These are phyloP conservation scores for Pinctada fucata DNA, from an alignment of 2,888 invertebrate genomes.

Conservation along the genomic window DNA sequence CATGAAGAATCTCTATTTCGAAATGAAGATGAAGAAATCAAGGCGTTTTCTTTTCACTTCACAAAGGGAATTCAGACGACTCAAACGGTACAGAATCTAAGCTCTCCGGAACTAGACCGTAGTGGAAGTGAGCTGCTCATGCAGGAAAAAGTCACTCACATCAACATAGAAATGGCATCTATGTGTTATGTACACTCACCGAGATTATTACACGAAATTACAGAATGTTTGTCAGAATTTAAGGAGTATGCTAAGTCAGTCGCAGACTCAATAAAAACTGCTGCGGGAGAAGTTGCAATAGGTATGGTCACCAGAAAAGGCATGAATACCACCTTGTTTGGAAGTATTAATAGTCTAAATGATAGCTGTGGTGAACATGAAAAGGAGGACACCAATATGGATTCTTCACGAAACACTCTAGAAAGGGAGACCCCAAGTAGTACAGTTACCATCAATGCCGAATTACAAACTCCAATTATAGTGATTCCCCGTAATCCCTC, in stretches of 20 bases:
- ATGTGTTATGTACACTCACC: conserved; percentile 96
- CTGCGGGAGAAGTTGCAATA: conserved; percentile 95
- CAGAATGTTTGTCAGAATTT: conserved; percentile 93
- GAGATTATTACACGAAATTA: conserved; percentile 88
- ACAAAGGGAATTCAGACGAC: conserved; percentile 27
- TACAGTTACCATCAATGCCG: conserved; percentile 76
- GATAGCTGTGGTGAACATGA: conserved; percentile 19
- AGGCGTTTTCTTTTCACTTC: conserved; percentile 51
- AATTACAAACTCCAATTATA: conserved; percentile 93
- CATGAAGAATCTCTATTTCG: conserved; percentile 49
- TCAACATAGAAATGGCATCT: conserved; percentile 84
- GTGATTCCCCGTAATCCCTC: conserved; percentile 88
- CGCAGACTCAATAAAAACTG: conserved; percentile 90
- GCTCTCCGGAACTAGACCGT: neutral
- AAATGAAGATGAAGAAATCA: conserved; percentile 36
- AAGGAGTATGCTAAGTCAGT: conserved; percentile 91
- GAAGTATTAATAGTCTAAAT: conserved; percentile 50
- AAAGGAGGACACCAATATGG: conserved; percentile 35
- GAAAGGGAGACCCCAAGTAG: conserved; percentile 19
- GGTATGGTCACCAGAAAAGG: conserved; percentile 80
- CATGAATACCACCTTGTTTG: conserved; percentile 35
- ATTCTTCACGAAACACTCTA: conserved; percentile 32
- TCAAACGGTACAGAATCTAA: conserved; percentile 22
- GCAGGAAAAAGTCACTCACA: conserved; percentile 43
- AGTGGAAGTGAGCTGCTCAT: conserved; percentile 3